phyloP scores from a whole-genome alignment of 2,113 vertebrate species.

The Rhadina sibilatrix region DNA sequence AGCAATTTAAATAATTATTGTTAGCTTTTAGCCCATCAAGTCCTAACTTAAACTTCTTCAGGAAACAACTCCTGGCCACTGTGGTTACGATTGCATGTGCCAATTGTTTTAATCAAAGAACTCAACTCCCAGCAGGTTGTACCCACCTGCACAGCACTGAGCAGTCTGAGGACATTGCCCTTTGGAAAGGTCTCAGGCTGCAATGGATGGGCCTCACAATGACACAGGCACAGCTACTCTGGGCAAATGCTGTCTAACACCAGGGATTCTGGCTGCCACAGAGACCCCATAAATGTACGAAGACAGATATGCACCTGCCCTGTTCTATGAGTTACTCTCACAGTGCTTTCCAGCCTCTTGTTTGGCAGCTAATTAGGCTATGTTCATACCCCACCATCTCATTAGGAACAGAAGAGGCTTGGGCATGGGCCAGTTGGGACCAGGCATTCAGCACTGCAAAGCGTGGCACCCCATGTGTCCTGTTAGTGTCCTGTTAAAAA shows the following conservation, averaged over 20 bases:
- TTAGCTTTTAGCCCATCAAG: background rate
- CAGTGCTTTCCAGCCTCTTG: background rate
- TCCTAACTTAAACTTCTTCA: background rate
- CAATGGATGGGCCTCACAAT: background rate
- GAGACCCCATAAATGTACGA: background rate
- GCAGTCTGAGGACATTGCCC: background rate
- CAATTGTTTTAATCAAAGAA: background rate
- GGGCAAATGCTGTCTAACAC: background rate
- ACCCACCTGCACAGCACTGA: background rate
- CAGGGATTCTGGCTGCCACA: background rate
- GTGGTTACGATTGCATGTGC: background rate
- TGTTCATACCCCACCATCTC: background rate
- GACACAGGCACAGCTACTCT: background rate
- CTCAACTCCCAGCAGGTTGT: background rate
- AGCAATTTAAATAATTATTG: background rate
- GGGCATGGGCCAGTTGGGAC: background rate
- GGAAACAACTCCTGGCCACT: background rate
- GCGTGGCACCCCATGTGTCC: fast-evolving
- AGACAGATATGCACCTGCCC: background rate
- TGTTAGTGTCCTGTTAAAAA: background rate
- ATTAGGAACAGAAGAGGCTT: background rate
- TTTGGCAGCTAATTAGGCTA: background rate
- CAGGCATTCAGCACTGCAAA: background rate
- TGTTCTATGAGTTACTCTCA: background rate
- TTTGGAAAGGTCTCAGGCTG: background rate